phyloP scores from a whole-genome alignment of 1,140 invertebrate genomes.

The Ooceraea biroi region DNA sequence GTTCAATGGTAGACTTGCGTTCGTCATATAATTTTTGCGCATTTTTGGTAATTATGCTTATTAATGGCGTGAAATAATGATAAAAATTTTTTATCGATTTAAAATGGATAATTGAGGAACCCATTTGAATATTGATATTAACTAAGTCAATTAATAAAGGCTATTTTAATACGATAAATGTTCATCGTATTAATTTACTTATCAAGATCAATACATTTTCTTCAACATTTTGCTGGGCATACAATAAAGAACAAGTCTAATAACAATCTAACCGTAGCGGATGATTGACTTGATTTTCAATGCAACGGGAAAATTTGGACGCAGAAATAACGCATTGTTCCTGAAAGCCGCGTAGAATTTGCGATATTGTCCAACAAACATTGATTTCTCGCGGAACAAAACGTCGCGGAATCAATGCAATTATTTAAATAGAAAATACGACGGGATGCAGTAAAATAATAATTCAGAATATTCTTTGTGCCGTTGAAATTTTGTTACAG shows the following conservation, averaged over 20 bases:
- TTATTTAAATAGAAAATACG: conserved; percentile 5
- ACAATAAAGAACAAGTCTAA: no score
- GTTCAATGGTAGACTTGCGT: background rate
- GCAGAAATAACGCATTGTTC: no score
- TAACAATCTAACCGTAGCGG: no score
- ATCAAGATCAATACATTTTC: background rate
- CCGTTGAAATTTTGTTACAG: conserved; percentile 3
- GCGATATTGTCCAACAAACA: background rate
- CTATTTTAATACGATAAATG: background rate
- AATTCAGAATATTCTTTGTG: background rate
- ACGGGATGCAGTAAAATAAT: background rate
- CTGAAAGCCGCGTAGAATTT: background rate
- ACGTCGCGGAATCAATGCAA: background rate
- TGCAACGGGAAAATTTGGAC: no score
- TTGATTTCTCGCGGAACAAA: conserved; percentile 2
- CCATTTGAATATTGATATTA: background rate
- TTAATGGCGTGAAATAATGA: background rate
- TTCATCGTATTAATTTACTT: background rate
- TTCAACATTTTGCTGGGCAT: no score
- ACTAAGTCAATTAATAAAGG: background rate
- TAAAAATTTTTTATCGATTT: no score
- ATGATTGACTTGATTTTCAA: no score
- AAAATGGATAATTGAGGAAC: background rate
- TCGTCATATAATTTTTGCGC: background rate
- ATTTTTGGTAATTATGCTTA: background rate